Conservation (phyloP, 2,797 vertebrate species). For the Bradypus variegatus region DNA sequence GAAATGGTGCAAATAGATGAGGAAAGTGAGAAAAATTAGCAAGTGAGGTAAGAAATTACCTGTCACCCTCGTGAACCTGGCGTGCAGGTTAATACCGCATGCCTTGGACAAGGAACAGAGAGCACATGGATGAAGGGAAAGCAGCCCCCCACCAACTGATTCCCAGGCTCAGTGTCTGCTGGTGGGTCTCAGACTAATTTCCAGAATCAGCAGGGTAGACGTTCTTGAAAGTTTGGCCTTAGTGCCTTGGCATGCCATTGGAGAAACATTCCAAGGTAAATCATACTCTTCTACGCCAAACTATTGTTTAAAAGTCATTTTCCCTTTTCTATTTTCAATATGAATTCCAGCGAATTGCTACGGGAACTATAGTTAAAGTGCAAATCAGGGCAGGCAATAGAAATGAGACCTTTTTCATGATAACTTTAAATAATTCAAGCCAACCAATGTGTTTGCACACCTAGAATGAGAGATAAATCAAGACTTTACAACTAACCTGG, state of each 20-base stretch:
- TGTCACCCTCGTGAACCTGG: not conserved
- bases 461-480: slow-evolving; percentile 51
- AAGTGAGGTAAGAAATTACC: not conserved
- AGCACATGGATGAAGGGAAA: not conserved
- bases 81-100: not conserved
- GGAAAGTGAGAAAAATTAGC: not conserved
- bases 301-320: slow-evolving; percentile 53
- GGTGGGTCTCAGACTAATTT: not conserved
- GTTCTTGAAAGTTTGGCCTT: slow-evolving; percentile 9
- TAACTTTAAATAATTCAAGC: slow-evolving; percentile 52
- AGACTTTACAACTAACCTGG: slow-evolving; percentile 25
- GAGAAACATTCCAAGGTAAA: slow-evolving; percentile 49
- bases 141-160: not conserved
- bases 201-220: not conserved
- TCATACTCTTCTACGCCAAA: slow-evolving; percentile 39
- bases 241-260: not conserved
- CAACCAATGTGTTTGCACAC: slow-evolving; percentile 54
- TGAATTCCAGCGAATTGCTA: not conserved
- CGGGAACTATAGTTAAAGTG: slow-evolving; percentile 60
- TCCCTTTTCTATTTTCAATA: slow-evolving; percentile 52
- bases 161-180: not conserved
- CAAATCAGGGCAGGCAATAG: slow-evolving; percentile 46
- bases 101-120: not conserved
- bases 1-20: not conserved
- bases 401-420: slow-evolving; percentile 50